Conservation (phyloP, 1,140 invertebrate genomes). For the Cydia fagiglandana region DNA sequence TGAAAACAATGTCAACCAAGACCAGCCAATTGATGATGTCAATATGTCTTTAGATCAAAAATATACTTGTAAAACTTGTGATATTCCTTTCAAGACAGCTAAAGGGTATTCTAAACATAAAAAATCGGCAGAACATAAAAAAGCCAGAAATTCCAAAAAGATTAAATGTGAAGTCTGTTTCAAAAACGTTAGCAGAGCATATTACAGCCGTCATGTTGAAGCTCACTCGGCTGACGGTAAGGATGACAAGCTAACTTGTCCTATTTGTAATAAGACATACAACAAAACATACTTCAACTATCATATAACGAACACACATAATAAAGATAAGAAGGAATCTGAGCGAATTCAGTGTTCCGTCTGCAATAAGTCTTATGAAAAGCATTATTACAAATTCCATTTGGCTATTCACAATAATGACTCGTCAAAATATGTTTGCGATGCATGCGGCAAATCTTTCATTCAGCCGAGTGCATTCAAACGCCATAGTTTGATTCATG, state of each 20-base stretch:
- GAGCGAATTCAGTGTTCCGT: slow-evolving; percentile 39
- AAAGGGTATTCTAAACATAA: slow-evolving; percentile 18
- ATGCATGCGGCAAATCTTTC: slow-evolving; percentile 41
- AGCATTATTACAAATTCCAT: slow-evolving; percentile 37
- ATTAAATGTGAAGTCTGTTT: background rate
- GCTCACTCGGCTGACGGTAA: background rate
- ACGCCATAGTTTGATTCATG: slow-evolving; percentile 39
- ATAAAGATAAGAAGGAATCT: slow-evolving; percentile 33
- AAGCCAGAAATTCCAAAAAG: slow-evolving; percentile 4
- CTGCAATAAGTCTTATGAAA: slow-evolving; percentile 39
- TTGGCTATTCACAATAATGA: slow-evolving; percentile 29
- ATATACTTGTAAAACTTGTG: slow-evolving; percentile 22
- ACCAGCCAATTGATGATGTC: background rate
- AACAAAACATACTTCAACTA: slow-evolving; percentile 41
- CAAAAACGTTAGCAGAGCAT: slow-evolving; percentile 7
- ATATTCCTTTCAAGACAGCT: slow-evolving; percentile 16
- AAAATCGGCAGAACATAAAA: slow-evolving; percentile 22
- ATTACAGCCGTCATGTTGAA: slow-evolving; percentile 1
- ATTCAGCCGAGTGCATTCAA: slow-evolving; percentile 37
- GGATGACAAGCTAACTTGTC: slow-evolving; percentile 35
- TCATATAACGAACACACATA: slow-evolving; percentile 40
- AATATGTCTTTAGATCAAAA: background rate
- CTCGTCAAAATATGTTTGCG: slow-evolving; percentile 37
- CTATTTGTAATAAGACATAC: slow-evolving; percentile 37
- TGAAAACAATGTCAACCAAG: slow-evolving; percentile 1